Base-by-base conservation (phyloP, 2,888 invertebrate genomes). In the Rhaphigaster nebulosa region DNA sequence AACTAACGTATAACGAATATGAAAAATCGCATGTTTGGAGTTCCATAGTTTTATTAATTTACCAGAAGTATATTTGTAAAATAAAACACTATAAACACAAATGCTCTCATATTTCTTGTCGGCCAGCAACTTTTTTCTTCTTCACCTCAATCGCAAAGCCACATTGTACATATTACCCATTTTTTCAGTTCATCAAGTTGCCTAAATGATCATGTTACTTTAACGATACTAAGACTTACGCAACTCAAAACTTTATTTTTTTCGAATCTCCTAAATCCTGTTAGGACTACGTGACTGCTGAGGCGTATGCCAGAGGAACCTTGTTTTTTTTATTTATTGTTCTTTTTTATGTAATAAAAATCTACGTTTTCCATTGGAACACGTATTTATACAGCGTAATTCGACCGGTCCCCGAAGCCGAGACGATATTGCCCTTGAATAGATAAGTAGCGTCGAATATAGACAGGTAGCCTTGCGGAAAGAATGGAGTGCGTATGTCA, bases 371-470 rank as follows among this genome's bases (percentile, higher is more conserved):
- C 23, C 23, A 13, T 65, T 29, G n/a, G 0, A 29, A 29, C 65
- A 65, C 29, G 65, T 65, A 29, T 65, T 65, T 65, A 26, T 29
- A 18, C n/a, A 0, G 29, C 65, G 65, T 76, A 76, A 76, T 76
- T 76, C 70, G 70, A 38, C 34, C 70, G 70, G 70, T 70, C n/a
- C 12, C 13, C 60, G 3, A n/a, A 60, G 26, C 29, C 20, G 65
- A 20, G 34, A 76, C 38, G 70, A 76, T 38, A 76, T 34, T 76
- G 70, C 70, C 70, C 70, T 76, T 76, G 70, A 76, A 76, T 76
- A 23, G 13, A 23, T 38, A 76, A 76, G 70, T 76, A 76, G 70
- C 20, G 12, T 76, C 70, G 70, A 13, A 76, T 76, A 34, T 76
- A 76, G 70, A 6, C 15, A 38, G 29, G 70, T 18, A 76, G 70